A percentile compares a stretch with the other conserved stretches of the same genome.
These are phyloP conservation scores for Hylaeus anthracinus DNA, from an alignment of 1,140 invertebrate genomes.

Conservation along the genomic window DNA sequence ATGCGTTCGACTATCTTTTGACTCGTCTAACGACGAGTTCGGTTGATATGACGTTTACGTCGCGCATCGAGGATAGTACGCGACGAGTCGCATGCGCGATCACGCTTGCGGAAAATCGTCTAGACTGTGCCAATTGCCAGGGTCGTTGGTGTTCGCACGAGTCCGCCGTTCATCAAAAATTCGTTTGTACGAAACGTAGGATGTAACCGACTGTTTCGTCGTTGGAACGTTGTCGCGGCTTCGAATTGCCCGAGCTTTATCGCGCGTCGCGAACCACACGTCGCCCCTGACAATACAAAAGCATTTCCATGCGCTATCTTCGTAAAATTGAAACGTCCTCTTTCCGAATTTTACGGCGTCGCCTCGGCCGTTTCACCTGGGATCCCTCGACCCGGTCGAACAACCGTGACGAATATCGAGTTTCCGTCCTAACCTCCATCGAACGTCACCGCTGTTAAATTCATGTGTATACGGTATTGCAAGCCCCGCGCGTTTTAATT, in stretches of 20 bases:
- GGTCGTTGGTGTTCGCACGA: conserved; percentile 18
- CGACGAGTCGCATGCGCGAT: too few relatives aligned
- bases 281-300: neutral
- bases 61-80: conserved; percentile 25
- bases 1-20: too few relatives aligned
- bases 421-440: conserved; percentile 44
- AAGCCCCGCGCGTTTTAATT: conserved; percentile 48
- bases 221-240: too few relatives aligned
- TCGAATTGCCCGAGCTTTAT: too few relatives aligned
- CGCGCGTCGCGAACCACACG: neutral
- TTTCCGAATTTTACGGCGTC: conserved; percentile 16
- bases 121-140: conserved; percentile 50
- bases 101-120: too few relatives aligned
- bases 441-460: conserved; percentile 29
- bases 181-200: too few relatives aligned
- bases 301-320: conserved; percentile 7
- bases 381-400: neutral
- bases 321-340: conserved; percentile 22
- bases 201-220: too few relatives aligned
- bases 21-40: conserved; percentile 23
- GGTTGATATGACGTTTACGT: conserved; percentile 41
- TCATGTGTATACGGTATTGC: conserved; percentile 14
- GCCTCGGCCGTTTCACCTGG: neutral
- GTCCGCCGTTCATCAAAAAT: conserved; percentile 7
- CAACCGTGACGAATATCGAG: conserved; percentile 51